Conservation (phyloP, 2,113 vertebrate genomes). For the Gymnobelideus leadbeateri region DNA sequence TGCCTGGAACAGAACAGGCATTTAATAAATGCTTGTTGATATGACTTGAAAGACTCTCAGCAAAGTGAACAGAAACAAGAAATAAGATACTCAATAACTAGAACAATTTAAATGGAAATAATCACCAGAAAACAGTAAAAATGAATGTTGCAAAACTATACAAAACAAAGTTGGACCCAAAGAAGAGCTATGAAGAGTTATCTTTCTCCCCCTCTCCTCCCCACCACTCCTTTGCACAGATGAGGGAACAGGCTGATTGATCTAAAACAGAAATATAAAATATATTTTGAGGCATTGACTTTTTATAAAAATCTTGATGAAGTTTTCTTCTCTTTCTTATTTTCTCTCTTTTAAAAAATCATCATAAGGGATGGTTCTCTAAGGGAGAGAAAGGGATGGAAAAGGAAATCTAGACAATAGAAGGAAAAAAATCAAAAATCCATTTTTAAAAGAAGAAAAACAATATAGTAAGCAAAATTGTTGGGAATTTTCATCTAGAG, state of each 20-base stretch:
- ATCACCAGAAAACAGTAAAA: neutral
- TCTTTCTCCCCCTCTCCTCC: too few relatives aligned
- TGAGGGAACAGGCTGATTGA: neutral
- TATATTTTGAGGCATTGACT: neutral
- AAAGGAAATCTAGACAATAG: neutral
- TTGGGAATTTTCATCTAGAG: neutral
- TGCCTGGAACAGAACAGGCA: neutral
- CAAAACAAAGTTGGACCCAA: neutral
- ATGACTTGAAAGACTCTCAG: neutral
- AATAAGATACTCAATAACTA: neutral
- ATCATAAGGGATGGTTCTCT: neutral
- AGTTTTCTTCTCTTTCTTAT: neutral
- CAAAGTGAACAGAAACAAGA: neutral
- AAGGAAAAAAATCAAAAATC: neutral
- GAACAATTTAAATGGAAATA: neutral
- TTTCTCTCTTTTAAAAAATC: neutral
- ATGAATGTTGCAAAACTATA: neutral
- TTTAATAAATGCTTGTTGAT: neutral
- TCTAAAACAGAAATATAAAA: neutral
- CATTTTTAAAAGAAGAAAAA: neutral
- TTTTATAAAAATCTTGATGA: neutral
- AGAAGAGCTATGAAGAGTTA: neutral
- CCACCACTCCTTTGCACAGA: neutral
- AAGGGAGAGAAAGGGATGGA: neutral
- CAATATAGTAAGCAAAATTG: neutral